Evolutionary conservation across 92 coral and sea anemone genomes (phyloP).

Genomic region (Heteractis magnifica): DNA sequence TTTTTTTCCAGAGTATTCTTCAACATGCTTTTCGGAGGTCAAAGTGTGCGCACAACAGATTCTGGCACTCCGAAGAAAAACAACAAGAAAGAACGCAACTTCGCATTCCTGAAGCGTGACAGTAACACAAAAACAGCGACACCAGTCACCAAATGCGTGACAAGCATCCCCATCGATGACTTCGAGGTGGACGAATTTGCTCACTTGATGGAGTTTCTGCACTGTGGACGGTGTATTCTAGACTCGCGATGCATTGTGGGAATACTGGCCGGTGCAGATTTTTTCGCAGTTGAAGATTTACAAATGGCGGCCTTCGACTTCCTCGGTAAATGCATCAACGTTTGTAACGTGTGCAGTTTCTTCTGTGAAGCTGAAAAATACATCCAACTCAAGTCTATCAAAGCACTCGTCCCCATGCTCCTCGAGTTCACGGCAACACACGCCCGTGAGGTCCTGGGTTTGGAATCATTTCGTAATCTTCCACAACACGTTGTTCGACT

Average conservation of each 20-base stretch:
- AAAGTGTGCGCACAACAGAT: constrained; percentile 14
- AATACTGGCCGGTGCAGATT: constrained; percentile 55
- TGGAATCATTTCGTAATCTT: constrained; percentile 48
- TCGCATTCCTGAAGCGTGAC: constrained; percentile 37
- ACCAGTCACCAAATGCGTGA: constrained; percentile 20
- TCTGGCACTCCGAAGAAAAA: constrained; percentile 20
- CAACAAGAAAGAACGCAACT: constrained; percentile 15
- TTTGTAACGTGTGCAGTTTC: constrained; percentile 50
- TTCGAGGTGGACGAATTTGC: constrained; percentile 58
- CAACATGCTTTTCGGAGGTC: constrained; percentile 37
- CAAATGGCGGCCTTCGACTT: constrained; percentile 44
- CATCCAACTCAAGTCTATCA: constrained; percentile 54
- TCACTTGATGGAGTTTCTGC: constrained; percentile 59
- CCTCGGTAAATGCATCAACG: constrained; percentile 38
- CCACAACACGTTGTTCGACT: constrained; percentile 58
- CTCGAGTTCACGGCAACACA: constrained; percentile 57
- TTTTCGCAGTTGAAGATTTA: constrained; percentile 52
- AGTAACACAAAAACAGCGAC: background rate
- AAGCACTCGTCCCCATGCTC: constrained; percentile 54
- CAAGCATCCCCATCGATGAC: constrained; percentile 45
- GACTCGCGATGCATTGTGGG: constrained; percentile 59
- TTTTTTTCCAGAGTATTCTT: constrained; percentile 27
- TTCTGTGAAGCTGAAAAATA: constrained; percentile 53
- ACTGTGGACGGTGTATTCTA: constrained; percentile 49
- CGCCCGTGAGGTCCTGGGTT: constrained; percentile 53